Conservation (phyloP, 2,888 invertebrate species). For the Arge pagana region DNA sequence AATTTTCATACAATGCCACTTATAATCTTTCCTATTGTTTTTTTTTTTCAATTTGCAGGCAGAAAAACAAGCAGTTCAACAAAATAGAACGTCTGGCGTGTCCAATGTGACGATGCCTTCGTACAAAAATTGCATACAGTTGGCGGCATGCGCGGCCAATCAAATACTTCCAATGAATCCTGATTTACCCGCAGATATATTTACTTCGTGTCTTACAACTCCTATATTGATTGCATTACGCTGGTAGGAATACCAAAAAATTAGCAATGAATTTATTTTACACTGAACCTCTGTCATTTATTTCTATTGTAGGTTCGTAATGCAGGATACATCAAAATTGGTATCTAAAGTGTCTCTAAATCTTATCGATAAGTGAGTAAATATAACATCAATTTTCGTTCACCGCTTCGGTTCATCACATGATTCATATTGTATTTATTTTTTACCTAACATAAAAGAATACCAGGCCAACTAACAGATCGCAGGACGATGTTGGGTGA, state of each 20-base stretch:
- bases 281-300: constrained; percentile 21
- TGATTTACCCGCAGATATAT: constrained; percentile 94
- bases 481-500: constrained; percentile 97
- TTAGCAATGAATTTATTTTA: no score
- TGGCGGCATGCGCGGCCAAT: constrained; percentile 93
- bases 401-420: not conserved
- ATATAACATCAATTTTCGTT: not conserved
- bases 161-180: constrained; percentile 97
- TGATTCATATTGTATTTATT: constrained; percentile 26
- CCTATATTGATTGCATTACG: constrained; percentile 95
- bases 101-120: constrained; percentile 60
- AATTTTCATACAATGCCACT: not conserved
- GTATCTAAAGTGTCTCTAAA: constrained; percentile 83
- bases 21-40: no score
- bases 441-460: constrained; percentile 63
- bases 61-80: constrained; percentile 51
- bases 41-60: constrained; percentile 39
- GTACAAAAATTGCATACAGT: constrained; percentile 91
- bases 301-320: constrained; percentile 75
- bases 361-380: constrained; percentile 83
- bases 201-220: constrained; percentile 97
- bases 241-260: constrained; percentile 71
- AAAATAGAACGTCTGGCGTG: constrained; percentile 51
- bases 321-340: constrained; percentile 80
- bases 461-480: constrained; percentile 94